phyloP scores from a whole-genome alignment of 2,888 invertebrate species.

The Sericinus montela region DNA sequence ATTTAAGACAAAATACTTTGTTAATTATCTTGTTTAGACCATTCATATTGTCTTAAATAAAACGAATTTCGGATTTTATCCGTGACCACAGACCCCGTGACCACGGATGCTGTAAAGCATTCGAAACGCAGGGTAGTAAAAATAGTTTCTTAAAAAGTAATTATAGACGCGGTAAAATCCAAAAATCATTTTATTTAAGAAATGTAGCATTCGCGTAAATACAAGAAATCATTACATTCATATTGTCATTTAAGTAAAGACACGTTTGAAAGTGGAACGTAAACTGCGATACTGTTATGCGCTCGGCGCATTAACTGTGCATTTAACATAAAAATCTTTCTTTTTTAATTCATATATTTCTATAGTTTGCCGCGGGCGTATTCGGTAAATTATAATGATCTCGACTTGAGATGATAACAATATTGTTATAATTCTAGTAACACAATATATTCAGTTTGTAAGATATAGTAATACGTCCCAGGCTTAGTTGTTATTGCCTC shows the following conservation, averaged over 20 bases:
- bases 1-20: slow-evolving; percentile 1
- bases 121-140: no score
- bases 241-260: slow-evolving; percentile 9
- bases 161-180: no score
- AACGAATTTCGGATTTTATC: no score
- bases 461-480: no score
- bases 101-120: no score
- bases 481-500: no score
- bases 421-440: background rate
- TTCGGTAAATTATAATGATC: background rate
- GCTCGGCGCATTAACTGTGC: slow-evolving; percentile 34
- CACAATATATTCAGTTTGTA: no score
- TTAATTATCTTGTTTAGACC: slow-evolving; percentile 16
- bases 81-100: no score
- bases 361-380: slow-evolving; percentile 9
- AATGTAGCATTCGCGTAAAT: no score
- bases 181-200: no score
- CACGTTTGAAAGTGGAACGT: slow-evolving; percentile 4
- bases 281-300: slow-evolving; percentile 25
- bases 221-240: no score
- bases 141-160: no score
- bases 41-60: slow-evolving; percentile 13
- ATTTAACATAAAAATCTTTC: slow-evolving; percentile 46
- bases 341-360: slow-evolving; percentile 28
- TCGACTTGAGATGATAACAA: background rate